Conservation (phyloP, 2,888 invertebrate species). For the Malthinus seriepunctatus region DNA sequence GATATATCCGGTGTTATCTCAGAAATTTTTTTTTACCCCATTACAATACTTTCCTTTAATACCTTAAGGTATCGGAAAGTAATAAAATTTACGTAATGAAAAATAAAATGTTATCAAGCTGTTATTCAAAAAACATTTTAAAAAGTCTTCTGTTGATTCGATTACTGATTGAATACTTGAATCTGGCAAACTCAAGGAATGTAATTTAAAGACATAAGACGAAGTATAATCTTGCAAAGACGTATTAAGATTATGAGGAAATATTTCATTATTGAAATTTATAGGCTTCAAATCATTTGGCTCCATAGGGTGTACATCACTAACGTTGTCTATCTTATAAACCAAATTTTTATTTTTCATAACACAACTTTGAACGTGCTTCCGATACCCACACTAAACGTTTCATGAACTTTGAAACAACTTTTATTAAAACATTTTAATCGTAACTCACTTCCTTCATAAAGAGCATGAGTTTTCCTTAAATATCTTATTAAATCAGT, state of each 20-base stretch:
- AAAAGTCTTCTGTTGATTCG: constrained; percentile 7
- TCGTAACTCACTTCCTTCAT: not conserved
- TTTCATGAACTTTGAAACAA: constrained; percentile 11
- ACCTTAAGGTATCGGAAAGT: too few species aligned
- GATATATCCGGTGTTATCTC: too few species aligned
- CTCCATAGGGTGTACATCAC: not conserved
- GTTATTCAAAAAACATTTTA: not conserved
- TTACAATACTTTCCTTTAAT: too few species aligned
- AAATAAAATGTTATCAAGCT: too few species aligned
- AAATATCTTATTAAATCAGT: constrained; percentile 11
- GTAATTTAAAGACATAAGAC: constrained; percentile 9
- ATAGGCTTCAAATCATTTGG: not conserved
- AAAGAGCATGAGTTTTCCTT: constrained; percentile 1
- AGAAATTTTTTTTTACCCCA: too few species aligned
- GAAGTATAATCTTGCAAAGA: not conserved
- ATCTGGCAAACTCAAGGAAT: constrained; percentile 9
- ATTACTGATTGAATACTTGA: constrained; percentile 8
- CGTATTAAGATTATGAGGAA: not conserved
- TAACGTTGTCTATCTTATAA: not conserved
- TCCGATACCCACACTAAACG: constrained; percentile 15
- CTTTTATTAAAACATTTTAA: constrained; percentile 10
- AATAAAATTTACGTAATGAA: too few species aligned
- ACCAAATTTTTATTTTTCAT: not conserved
- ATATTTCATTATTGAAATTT: not conserved
- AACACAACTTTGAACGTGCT: constrained; percentile 3